Conservation (phyloP, 1,140 invertebrate species). For the Drosophila seguyi region DNA sequence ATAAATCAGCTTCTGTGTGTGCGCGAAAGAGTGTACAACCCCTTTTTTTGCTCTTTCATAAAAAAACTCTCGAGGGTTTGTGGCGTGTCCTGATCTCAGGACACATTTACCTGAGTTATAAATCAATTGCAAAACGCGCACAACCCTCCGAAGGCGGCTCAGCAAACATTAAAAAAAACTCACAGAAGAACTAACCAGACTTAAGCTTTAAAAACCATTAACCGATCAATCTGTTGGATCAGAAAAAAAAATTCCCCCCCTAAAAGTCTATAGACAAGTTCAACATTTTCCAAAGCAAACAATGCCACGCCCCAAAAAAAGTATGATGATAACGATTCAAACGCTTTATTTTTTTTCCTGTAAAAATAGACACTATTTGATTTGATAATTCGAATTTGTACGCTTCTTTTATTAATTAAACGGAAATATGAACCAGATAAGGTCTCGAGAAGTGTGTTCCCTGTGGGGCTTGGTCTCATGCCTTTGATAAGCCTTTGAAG, state of each 20-base stretch:
- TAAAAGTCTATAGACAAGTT: conserved; percentile 16
- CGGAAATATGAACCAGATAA: conserved; percentile 67
- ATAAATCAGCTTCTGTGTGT: conserved; percentile 46
- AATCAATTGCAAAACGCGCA: conserved; percentile 67
- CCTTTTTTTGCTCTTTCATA: conserved; percentile 41
- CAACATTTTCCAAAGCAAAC: conserved; percentile 48
- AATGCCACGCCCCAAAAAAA: conserved; percentile 50
- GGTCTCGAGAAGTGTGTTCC: conserved; percentile 4
- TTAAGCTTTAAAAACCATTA: conserved; percentile 9
- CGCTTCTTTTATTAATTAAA: conserved; percentile 75
- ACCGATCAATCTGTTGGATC: conserved; percentile 8
- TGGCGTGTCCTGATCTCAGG: conserved; percentile 76
- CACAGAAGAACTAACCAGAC: conserved; percentile 8
- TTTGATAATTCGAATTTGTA: conserved; percentile 54
- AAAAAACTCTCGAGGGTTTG: conserved; percentile 63
- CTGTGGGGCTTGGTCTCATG: conserved; percentile 2
- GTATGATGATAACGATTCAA: conserved; percentile 35
- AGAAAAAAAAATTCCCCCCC: too few species aligned
- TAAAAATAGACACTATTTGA: conserved; percentile 71
- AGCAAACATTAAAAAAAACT: neutral
- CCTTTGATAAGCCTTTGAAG: conserved; percentile 50
- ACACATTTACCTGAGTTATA: conserved; percentile 80
- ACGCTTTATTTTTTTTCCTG: conserved; percentile 14
- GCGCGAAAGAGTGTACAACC: conserved; percentile 64
- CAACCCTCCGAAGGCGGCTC: conserved; percentile 24